Evolutionary conservation across 2,797 vertebrate species (phyloP), one percentile per base, ranked within the genome.

Genomic region (Lacerta agilis): DNA sequence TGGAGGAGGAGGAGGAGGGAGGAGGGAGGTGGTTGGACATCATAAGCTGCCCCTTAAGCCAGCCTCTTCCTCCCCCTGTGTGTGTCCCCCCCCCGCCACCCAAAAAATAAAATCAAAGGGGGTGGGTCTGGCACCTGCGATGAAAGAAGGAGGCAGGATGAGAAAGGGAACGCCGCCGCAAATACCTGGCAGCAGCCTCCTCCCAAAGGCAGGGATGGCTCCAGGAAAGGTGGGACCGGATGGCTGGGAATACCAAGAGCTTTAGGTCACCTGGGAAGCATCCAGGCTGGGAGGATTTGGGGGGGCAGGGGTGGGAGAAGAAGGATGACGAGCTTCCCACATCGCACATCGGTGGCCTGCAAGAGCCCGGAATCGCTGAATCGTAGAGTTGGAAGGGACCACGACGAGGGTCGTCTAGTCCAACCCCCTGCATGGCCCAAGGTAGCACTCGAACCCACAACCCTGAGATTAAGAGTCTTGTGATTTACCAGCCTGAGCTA

Each of bases 171-270:
- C 79, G 38, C 27, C 49, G 38, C 82, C 8, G 27, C 76, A 84
- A 72, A 73, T 73, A 73, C 73, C 67, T 80, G 82, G 71, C 71
- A 89, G 1, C 69, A 8, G 38, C 82, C 78, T 85, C 77, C 55
- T 85, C 87, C 58, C 77, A 66, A 66, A 88, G 77, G 77, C 83
- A 89, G 77, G 23, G 69, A n/a, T 80, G 87, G 87, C 87, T 88
- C 77, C 87, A 88, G 83, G 80, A 38, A 87, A 88, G 87, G 87
- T 88, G 87, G 83, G 71, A 81, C 58, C 41, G 71, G 69, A 85
- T 75, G 55, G 55, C 69, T 79, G 38, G 49, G 75, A 80, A 89
- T 67, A 75, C 78, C 83, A 81, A 67, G n/a, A 10, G 78, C n/a
- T 89, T 67, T 85, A 89, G 61, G 78, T 89, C 87, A 89, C 69